Evolutionary conservation across 2,113 vertebrate genomes (phyloP).

Genomic region (Chloropsis hardwickii): DNA sequence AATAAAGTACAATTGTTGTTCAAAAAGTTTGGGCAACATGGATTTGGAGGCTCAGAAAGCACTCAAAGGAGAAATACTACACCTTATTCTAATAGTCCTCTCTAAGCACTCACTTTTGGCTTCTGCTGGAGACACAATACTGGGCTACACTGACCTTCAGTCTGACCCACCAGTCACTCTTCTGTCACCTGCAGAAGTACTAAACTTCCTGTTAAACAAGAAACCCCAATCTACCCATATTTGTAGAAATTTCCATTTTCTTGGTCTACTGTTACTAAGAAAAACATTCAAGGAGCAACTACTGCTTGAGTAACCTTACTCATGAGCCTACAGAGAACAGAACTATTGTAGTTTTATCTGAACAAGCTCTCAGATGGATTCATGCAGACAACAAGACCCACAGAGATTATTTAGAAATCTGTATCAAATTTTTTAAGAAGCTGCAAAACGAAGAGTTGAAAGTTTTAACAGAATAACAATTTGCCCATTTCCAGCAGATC

Average conservation of each 20-base stretch:
- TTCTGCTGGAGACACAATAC: not conserved
- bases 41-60: not conserved
- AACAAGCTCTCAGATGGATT: not conserved
- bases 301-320: not conserved
- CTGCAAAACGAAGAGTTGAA: not conserved
- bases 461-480: not conserved
- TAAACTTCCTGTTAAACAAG: not conserved
- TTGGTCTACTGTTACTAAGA: not conserved
- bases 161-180: not conserved
- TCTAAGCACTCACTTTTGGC: not conserved
- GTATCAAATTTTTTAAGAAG: not conserved
- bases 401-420: not conserved
- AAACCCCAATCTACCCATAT: accelerated
- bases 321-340: not conserved
- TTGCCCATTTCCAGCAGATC: not conserved
- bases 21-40: not conserved
- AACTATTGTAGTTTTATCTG: not conserved
- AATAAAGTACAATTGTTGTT: not conserved
- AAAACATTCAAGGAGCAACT: not conserved
- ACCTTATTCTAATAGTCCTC: not conserved
- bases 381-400: not conserved
- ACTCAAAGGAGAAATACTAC: not conserved
- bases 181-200: not conserved
- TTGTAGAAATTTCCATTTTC: not conserved
- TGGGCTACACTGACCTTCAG: not conserved